Evolutionary conservation across 2,888 invertebrate genomes (phyloP).

Genomic region (Poecilobothrus nobilitatus): DNA sequence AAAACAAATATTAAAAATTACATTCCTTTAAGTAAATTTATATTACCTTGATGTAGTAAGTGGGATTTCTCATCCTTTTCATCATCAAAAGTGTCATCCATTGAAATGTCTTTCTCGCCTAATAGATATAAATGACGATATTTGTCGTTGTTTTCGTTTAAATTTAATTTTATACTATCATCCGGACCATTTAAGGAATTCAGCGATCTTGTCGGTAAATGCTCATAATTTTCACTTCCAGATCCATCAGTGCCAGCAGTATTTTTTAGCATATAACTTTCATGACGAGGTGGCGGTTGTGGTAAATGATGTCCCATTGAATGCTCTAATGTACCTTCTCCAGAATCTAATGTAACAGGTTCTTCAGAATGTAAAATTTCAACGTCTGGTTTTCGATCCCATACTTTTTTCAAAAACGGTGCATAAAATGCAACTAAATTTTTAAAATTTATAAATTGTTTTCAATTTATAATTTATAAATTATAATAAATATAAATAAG

Average conservation of each 20-base stretch:
- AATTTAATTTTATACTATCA: conserved; percentile 46
- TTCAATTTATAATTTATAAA: no score
- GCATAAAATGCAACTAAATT: conserved; percentile 82
- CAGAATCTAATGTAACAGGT: conserved; percentile 52
- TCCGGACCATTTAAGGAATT: conserved; percentile 50
- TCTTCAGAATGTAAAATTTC: conserved; percentile 79
- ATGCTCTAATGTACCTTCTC: conserved; percentile 63
- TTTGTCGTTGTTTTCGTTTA: conserved; percentile 61
- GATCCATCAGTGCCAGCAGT: conserved; percentile 48
- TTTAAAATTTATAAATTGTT: no score
- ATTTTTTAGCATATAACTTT: conserved; percentile 67
- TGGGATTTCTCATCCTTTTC: conserved; percentile 43
- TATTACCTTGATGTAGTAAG: conserved; percentile 50
- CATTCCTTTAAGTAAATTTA: background rate
- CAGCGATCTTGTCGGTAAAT: conserved; percentile 48
- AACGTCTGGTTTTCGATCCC: conserved; percentile 92
- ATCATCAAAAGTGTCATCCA: conserved; percentile 45
- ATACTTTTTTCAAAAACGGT: conserved; percentile 92
- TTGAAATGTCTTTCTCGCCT: conserved; percentile 47
- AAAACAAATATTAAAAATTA: background rate
- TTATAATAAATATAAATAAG: no score
- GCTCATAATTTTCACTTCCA: conserved; percentile 59
- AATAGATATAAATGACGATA: conserved; percentile 56
- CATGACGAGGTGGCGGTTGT: conserved; percentile 63
- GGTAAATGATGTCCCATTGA: conserved; percentile 54